Base-by-base conservation (phyloP, 1,140 invertebrate genomes). In the Brachionus rubens region DNA sequence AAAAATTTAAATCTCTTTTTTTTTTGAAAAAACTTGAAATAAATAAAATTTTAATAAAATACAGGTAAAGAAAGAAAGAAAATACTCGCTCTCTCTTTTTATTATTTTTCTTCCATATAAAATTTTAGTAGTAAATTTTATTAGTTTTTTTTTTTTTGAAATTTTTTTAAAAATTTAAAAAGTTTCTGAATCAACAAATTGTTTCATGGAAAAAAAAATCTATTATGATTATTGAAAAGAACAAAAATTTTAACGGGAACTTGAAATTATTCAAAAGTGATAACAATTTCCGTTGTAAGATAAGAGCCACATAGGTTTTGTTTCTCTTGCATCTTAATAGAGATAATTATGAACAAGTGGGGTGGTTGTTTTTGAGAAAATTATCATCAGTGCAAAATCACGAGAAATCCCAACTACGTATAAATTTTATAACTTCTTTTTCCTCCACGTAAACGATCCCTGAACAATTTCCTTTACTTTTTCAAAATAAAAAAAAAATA, bases 11-110 rank as follows among this genome's bases (percentile, higher is more conserved):
- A 59, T 36, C 28, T 33, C 16, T n/a, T n/a, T n/a, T 36, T 59
- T 36, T 33, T 33, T 33, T 16, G 33, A 40, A 59, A 59, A 59
- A 59, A 59, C 54, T 59, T 59, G 54, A 59, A 59, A 59, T 59
- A 59, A 59, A 59, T 59, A 59, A 59, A 59, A 59, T 59, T 59
- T 59, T 59, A 59, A 59, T 59, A 59, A 59, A 59, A 59, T 59
- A 59, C 54, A 59, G 54, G 54, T 59, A 59, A 59, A 30, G 36
- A 59, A 59, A 59, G 36, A 33, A 59, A 16, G 30, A 59, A 36
- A 36, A 28, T 59, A 19, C 54, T 59, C 54, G 21, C 50, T 54
- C 50, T 54, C 6, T 50, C n/a, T 33, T 33, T 59, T 19, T 59
- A 33, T 59, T 59, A 59, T 59, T 59, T 33, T 59, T 59, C 54